phyloP scores from a whole-genome alignment of 1,140 invertebrate genomes.

The Littorina saxatilis region DNA sequence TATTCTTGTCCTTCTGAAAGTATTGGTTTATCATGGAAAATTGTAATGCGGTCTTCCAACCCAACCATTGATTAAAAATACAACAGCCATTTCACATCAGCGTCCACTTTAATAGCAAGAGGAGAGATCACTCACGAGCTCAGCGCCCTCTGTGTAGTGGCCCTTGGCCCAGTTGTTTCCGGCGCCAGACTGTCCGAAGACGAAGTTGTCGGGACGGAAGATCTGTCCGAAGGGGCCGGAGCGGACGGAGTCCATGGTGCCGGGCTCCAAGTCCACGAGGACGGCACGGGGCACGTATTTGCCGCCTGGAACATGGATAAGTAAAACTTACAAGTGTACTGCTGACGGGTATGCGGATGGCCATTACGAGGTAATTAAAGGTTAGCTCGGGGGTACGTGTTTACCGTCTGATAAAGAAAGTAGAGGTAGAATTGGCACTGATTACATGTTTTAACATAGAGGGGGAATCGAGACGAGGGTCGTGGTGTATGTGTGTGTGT shows the following conservation, averaged over 20 bases:
- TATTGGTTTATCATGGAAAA: too few relatives aligned
- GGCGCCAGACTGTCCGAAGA: conserved; percentile 79
- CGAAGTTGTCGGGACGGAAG: conserved; percentile 87
- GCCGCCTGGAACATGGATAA: conserved; percentile 75
- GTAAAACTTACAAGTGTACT: background rate
- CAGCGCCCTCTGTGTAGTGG: conserved; percentile 95
- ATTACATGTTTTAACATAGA: background rate
- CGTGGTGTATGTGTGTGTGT: too few relatives aligned
- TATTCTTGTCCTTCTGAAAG: too few relatives aligned
- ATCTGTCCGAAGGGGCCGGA: conserved; percentile 90
- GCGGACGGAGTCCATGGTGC: conserved; percentile 95
- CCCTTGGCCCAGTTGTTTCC: conserved; percentile 96
- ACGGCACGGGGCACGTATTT: conserved; percentile 96
- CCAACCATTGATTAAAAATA: too few relatives aligned
- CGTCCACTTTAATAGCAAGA: too few relatives aligned
- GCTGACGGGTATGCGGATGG: background rate
- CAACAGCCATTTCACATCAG: too few relatives aligned
- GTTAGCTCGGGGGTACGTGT: too few relatives aligned
- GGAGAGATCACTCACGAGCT: conserved; percentile 78
- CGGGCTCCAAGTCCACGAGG: conserved; percentile 94
- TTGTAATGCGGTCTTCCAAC: too few relatives aligned
- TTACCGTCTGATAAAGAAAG: background rate
- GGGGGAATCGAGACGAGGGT: too few relatives aligned
- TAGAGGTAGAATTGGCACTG: background rate
- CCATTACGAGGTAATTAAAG: background rate